A percentile compares a stretch with the other conserved stretches of the same genome.
Conservation (phyloP, 2,113 vertebrate genomes). For the Paracanthobrama guichenoti region DNA sequence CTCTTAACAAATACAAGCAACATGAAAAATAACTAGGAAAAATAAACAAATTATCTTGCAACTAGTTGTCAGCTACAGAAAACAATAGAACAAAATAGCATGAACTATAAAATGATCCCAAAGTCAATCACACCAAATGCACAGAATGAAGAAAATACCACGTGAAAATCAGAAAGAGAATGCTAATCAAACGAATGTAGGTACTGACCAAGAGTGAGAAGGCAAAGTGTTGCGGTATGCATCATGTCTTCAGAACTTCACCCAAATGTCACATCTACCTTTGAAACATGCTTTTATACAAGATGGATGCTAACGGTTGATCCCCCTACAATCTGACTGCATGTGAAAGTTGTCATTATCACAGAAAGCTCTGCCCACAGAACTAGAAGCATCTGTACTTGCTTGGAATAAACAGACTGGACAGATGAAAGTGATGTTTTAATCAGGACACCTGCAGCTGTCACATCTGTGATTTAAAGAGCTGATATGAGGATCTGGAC, state of each 20-base stretch:
- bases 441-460: conserved; percentile 38
- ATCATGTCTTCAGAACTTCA: background rate
- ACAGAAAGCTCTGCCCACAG: background rate
- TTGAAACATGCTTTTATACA: background rate
- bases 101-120: background rate
- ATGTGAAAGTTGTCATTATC: conserved; percentile 25
- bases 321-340: background rate
- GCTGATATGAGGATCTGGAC: conserved; percentile 10
- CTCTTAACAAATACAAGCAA: no score
- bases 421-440: conserved; percentile 45
- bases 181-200: background rate
- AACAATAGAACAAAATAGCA: background rate
- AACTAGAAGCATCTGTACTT: conserved; percentile 34
- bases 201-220: background rate
- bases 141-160: background rate
- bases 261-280: background rate
- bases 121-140: background rate
- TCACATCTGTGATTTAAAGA: conserved; percentile 31
- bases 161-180: background rate
- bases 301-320: background rate
- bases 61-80: background rate
- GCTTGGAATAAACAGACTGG: conserved; percentile 33
- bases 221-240: background rate
- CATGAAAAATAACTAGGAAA: no score
- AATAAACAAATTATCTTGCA: no score